Evolutionary conservation across 2,888 invertebrate species (phyloP).

Genomic region (Drosophila ezoana): DNA sequence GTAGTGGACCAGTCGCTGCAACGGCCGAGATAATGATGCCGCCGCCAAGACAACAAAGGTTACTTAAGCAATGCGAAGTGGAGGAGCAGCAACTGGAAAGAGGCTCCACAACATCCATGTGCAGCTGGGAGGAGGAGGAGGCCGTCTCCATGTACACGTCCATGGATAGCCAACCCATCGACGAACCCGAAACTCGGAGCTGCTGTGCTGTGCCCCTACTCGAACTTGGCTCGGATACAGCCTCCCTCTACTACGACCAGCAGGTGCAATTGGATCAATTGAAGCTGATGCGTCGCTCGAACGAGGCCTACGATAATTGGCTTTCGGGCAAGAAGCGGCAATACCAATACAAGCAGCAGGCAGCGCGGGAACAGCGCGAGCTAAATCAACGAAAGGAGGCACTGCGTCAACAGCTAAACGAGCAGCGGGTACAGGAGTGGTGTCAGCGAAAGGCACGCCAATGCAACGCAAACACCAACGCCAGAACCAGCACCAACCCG

Average conservation of each 20-base stretch:
- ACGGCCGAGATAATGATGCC: neutral
- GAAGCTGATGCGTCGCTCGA: slow-evolving; percentile 53
- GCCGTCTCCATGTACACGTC: slow-evolving; percentile 14
- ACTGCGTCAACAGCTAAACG: slow-evolving; percentile 38
- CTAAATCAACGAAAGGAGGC: slow-evolving; percentile 50
- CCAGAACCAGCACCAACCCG: too few relatives aligned
- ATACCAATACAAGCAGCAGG: slow-evolving; percentile 57
- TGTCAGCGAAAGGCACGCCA: slow-evolving; percentile 62
- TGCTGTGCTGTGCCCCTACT: slow-evolving; percentile 72
- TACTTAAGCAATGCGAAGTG: neutral
- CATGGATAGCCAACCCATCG: slow-evolving; percentile 10
- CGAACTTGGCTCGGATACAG: slow-evolving; percentile 74
- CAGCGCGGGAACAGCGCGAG: slow-evolving; percentile 54
- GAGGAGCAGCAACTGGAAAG: slow-evolving; percentile 21
- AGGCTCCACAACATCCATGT: slow-evolving; percentile 63
- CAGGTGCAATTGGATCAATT: slow-evolving; percentile 37
- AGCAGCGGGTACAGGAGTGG: slow-evolving; percentile 79
- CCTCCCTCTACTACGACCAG: slow-evolving; percentile 33
- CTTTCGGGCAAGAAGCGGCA: slow-evolving; percentile 78
- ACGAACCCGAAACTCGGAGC: slow-evolving; percentile 37
- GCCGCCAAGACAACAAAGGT: neutral
- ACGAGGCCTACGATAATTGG: slow-evolving; percentile 82
- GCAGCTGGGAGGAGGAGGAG: slow-evolving; percentile 71
- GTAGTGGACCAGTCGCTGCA: neutral
- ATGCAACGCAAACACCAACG: neutral